A percentile compares a stretch with the other conserved stretches of the same genome.
phyloP scores from a whole-genome alignment of 2,888 invertebrate species.

The Mechanitis mazaeus region DNA sequence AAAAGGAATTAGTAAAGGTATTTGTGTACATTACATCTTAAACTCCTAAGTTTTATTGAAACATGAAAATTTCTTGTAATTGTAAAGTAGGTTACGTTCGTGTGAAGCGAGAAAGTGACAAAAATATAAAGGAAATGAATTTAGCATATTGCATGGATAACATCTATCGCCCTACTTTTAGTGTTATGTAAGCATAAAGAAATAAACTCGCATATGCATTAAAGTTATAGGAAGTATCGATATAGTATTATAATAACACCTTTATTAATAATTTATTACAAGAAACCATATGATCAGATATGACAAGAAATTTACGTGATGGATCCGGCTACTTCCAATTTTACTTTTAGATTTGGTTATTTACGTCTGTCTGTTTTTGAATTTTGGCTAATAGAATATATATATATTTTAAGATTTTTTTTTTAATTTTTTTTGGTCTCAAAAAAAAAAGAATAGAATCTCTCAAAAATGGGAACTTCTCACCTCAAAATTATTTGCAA shows the following conservation, averaged over 20 bases:
- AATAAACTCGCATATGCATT: slow-evolving; percentile 40
- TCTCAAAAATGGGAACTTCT: slow-evolving; percentile 20
- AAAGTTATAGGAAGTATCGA: slow-evolving; percentile 31
- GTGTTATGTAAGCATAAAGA: slow-evolving; percentile 44
- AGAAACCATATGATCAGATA: slow-evolving; percentile 1
- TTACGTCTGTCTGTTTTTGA: background rate
- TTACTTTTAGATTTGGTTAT: background rate
- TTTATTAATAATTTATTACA: background rate
- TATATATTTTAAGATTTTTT: background rate
- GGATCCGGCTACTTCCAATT: background rate
- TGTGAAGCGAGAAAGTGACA: slow-evolving; percentile 25
- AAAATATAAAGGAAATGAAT: slow-evolving; percentile 22
- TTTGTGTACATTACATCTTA: no score
- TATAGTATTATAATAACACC: no score
- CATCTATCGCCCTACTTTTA: slow-evolving; percentile 43
- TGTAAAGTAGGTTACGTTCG: slow-evolving; percentile 13
- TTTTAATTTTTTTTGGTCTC: no score
- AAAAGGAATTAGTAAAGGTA: no score
- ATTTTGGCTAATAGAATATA: background rate
- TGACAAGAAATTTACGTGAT: slow-evolving; percentile 13
- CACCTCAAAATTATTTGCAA: slow-evolving; percentile 17
- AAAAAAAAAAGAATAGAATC: slow-evolving; percentile 5
- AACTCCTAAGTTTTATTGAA: no score
- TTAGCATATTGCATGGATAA: slow-evolving; percentile 33
- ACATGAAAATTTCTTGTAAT: background rate